phyloP scores from a whole-genome alignment of 2,113 vertebrate species.

The Eonycteris spelaea region DNA sequence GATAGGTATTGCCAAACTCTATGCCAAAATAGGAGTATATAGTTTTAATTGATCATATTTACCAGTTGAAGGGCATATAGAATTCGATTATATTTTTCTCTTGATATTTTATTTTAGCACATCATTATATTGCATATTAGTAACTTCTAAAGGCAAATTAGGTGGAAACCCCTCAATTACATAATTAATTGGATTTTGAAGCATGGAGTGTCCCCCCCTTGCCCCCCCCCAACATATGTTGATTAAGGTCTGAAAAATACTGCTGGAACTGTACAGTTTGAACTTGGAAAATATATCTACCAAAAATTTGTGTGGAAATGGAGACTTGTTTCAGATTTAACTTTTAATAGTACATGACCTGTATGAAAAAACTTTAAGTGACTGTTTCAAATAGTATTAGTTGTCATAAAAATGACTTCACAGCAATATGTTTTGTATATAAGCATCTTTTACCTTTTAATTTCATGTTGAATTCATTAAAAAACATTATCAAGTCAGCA shows the following conservation, averaged over 20 bases:
- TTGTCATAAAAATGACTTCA: neutral
- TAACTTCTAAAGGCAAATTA: neutral
- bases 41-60: neutral
- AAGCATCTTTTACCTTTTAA: neutral
- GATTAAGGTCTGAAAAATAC: neutral
- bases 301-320: neutral
- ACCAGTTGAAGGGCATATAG: neutral
- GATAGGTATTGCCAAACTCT: neutral
- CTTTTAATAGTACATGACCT: neutral
- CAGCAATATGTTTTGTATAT: neutral
- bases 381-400: neutral
- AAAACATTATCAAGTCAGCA: neutral
- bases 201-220: too few species aligned
- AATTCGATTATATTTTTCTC: neutral
- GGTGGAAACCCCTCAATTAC: neutral
- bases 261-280: neutral
- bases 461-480: neutral
- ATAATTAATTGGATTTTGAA: conserved; percentile 24
- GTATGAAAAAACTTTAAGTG: neutral
- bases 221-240: neutral
- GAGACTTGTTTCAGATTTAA: neutral
- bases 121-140: neutral
- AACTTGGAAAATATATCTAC: neutral
- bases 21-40: neutral
- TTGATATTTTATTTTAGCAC: neutral